Evolutionary conservation across 2,797 vertebrate species (phyloP), one percentile per base, ranked within the genome.

Genomic region (Neoniphon sammara): DNA sequence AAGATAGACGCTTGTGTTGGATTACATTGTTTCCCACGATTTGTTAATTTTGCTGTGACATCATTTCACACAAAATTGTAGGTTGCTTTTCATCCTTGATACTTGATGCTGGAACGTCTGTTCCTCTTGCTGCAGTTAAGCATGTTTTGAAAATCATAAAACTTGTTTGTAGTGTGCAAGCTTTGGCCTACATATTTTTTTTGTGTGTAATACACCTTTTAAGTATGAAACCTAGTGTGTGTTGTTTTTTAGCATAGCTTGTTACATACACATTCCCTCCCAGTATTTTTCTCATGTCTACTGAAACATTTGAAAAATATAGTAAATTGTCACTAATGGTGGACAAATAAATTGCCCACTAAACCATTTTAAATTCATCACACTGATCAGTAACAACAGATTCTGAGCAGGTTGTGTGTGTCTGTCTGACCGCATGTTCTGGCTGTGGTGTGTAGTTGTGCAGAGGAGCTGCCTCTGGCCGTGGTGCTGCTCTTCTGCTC

Each of bases 401-500:
- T 47, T 7, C 18, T 17, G 46, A n/a, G 7, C 15, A 47, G 18
- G 46, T 17, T 7, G 14, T 10, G 30, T 34, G 2, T 57, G 55
- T 57, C 8, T 58, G 27, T 58, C 15, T 58, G 46, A 47, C 46
- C 15, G 4, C 18, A 7, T 42, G 11, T 12, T 8, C 34, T 39
- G 20, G 14, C 42, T 25, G 63, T 53, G 47, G 53, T 75, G 42
- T 70, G 44, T 55, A 91, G 85, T 70, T 94, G 87, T 84, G 69
- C 84, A 15, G 93, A 94, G 82, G 95, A 93, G 84, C 85, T 99
- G 65, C 93, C 94, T 7, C 85, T 98, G 93, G 96, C 94, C 0
- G 94, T 97, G 87, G 89, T 99, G 85, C 91, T 99, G 70, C 95
- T 97, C 62, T 99, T 99, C 89, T 98, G 97, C 59, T 99, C 97